A percentile compares a stretch with the other conserved stretches of the same genome.
Conservation (phyloP, 2,797 vertebrate genomes). For the Taeniopygia guttata region DNA sequence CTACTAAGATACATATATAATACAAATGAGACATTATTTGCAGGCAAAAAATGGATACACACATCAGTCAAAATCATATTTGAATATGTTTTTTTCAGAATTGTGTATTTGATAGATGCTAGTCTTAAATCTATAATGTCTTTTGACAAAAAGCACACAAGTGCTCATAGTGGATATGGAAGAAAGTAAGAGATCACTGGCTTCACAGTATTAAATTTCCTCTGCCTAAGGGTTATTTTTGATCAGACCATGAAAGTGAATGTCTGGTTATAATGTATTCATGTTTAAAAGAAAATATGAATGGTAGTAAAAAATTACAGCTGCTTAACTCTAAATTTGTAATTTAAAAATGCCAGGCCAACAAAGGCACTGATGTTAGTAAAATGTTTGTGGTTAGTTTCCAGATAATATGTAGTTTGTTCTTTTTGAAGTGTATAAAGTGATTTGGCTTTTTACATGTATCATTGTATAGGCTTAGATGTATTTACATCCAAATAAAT, state of each 20-base stretch:
- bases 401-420: background rate
- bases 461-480: background rate
- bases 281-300: slow-evolving; percentile 17
- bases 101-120: slow-evolving; percentile 2
- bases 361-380: background rate
- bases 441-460: background rate
- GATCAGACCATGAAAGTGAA: slow-evolving; percentile 66
- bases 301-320: background rate
- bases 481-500: background rate
- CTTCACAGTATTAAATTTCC: slow-evolving; percentile 64
- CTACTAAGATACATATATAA: slow-evolving; percentile 7
- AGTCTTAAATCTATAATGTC: background rate
- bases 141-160: slow-evolving; percentile 19
- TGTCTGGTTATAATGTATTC: slow-evolving; percentile 58
- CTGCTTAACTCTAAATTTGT: background rate
- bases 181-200: slow-evolving; percentile 40
- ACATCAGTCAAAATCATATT: background rate
- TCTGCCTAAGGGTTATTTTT: slow-evolving; percentile 67
- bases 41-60: background rate
- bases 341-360: background rate
- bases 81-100: background rate
- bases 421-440: background rate
- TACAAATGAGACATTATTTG: background rate
- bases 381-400: background rate
- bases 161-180: background rate